These are phyloP conservation scores for Scaptomyza pallida DNA, from an alignment of 1,140 invertebrate species.

Conservation along the genomic window DNA sequence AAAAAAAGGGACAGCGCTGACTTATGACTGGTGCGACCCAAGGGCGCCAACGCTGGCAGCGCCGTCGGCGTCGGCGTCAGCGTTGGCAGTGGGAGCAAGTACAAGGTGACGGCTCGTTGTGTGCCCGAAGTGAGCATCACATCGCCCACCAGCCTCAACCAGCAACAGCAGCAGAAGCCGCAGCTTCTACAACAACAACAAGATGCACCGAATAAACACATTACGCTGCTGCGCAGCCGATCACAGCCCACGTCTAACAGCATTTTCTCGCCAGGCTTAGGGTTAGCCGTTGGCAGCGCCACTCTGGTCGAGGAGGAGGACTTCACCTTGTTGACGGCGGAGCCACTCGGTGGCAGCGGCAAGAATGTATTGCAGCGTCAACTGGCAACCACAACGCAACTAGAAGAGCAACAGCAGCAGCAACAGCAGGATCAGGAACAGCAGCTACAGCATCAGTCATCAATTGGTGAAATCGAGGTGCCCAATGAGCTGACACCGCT, in stretches of 20 bases:
- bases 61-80: slow-evolving; percentile 65
- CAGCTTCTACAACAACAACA: slow-evolving; percentile 38
- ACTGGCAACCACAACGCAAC: slow-evolving; percentile 60
- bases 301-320: slow-evolving; percentile 83
- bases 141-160: slow-evolving; percentile 69
- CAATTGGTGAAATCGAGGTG: slow-evolving; percentile 31
- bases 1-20: slow-evolving; percentile 83
- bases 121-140: slow-evolving; percentile 83
- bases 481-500: slow-evolving; percentile 68
- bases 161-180: slow-evolving; percentile 9
- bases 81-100: slow-evolving; percentile 74
- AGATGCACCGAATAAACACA: slow-evolving; percentile 69
- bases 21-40: slow-evolving; percentile 83
- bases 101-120: slow-evolving; percentile 83
- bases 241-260: slow-evolving; percentile 79
- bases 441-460: slow-evolving; percentile 16
- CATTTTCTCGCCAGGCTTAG: slow-evolving; percentile 81
- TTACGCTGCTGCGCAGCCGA: slow-evolving; percentile 72
- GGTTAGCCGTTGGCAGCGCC: slow-evolving; percentile 54
- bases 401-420: slow-evolving; percentile 30
- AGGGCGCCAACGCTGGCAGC: slow-evolving; percentile 54
- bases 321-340: slow-evolving; percentile 68
- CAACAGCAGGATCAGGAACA: slow-evolving; percentile 35
- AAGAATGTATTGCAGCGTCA: slow-evolving; percentile 77
- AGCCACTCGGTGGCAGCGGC: slow-evolving; percentile 57